Conservation (phyloP, 2,888 invertebrate genomes). For the Phaonia tiefii region DNA sequence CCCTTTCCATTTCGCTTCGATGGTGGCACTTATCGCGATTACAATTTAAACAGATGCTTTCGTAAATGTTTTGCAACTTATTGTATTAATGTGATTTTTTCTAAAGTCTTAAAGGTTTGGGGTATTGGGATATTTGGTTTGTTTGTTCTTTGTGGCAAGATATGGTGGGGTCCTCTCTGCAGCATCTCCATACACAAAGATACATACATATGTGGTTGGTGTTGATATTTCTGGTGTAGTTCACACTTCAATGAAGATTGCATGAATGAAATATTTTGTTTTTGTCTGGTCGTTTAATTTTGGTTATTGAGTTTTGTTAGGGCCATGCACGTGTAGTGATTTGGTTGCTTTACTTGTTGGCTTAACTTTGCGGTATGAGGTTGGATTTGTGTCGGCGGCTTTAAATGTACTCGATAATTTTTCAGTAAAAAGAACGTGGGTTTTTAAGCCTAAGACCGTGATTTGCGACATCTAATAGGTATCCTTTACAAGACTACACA, state of each 20-base stretch:
- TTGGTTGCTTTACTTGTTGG: slow-evolving; percentile 6
- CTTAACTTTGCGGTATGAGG: slow-evolving; percentile 6
- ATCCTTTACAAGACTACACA: too few species aligned
- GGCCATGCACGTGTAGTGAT: neutral
- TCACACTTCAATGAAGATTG: slow-evolving; percentile 34
- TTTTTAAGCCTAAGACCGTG: too few species aligned
- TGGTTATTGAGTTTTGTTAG: neutral
- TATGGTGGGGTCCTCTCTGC: neutral
- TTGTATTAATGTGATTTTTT: slow-evolving; percentile 6
- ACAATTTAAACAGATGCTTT: slow-evolving; percentile 63
- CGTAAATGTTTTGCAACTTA: slow-evolving; percentile 19
- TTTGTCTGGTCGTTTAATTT: slow-evolving; percentile 7
- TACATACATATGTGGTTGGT: neutral
- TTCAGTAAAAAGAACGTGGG: too few species aligned
- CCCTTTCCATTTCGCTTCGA: slow-evolving; percentile 7
- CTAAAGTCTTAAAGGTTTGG: neutral
- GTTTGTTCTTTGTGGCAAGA: slow-evolving; percentile 4
- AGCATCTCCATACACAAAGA: slow-evolving; percentile 3
- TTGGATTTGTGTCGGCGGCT: too few species aligned
- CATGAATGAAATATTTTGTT: slow-evolving; percentile 44
- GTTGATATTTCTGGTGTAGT: slow-evolving; percentile 16
- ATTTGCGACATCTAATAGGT: too few species aligned
- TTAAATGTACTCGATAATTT: too few species aligned
- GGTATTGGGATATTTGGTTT: slow-evolving; percentile 1
- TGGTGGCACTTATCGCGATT: slow-evolving; percentile 66